Evolutionary conservation across 1,140 invertebrate species (phyloP).

Genomic region (Drosophila ambigua): DNA sequence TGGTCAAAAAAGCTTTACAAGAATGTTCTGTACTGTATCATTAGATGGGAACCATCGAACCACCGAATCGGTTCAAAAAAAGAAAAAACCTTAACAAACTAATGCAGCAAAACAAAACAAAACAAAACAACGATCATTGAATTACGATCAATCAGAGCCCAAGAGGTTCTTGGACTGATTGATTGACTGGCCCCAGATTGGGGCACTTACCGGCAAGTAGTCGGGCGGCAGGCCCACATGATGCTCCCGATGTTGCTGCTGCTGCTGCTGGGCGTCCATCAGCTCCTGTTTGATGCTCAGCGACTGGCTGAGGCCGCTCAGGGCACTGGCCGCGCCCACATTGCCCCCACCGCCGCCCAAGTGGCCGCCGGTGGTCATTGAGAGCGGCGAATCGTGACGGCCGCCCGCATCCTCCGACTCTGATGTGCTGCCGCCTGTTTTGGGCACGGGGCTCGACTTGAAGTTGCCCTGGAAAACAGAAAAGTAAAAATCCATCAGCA

Average conservation of each 20-base stretch:
- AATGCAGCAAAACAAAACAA: slow-evolving; percentile 35
- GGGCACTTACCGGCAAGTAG: slow-evolving; percentile 84
- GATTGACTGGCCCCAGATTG: background rate
- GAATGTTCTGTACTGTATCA: slow-evolving; percentile 39
- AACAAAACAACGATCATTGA: slow-evolving; percentile 37
- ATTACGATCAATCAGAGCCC: slow-evolving; percentile 10
- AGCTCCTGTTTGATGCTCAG: slow-evolving; percentile 88
- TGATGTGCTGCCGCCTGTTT: slow-evolving; percentile 86
- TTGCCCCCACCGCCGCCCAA: slow-evolving; percentile 78
- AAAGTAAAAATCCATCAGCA: slow-evolving; percentile 28
- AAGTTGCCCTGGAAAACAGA: slow-evolving; percentile 85
- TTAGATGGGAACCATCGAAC: slow-evolving; percentile 67
- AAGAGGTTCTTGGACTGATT: slow-evolving; percentile 3
- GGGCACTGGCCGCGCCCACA: slow-evolving; percentile 68
- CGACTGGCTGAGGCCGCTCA: slow-evolving; percentile 84
- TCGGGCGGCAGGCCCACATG: slow-evolving; percentile 77
- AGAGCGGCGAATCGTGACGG: slow-evolving; percentile 85
- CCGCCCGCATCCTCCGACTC: slow-evolving; percentile 86
- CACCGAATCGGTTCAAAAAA: slow-evolving; percentile 84
- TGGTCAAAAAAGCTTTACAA: slow-evolving; percentile 47
- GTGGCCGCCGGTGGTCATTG: slow-evolving; percentile 73
- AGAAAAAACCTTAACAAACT: slow-evolving; percentile 84
- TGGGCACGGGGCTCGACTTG: slow-evolving; percentile 88
- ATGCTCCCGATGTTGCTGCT: slow-evolving; percentile 81
- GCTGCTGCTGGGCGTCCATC: slow-evolving; percentile 80